Percentiles rank a stretch among this genome's conserved stretches.
Conservation (phyloP, 2,113 vertebrate genomes). For the Cyanoliseus patagonus region DNA sequence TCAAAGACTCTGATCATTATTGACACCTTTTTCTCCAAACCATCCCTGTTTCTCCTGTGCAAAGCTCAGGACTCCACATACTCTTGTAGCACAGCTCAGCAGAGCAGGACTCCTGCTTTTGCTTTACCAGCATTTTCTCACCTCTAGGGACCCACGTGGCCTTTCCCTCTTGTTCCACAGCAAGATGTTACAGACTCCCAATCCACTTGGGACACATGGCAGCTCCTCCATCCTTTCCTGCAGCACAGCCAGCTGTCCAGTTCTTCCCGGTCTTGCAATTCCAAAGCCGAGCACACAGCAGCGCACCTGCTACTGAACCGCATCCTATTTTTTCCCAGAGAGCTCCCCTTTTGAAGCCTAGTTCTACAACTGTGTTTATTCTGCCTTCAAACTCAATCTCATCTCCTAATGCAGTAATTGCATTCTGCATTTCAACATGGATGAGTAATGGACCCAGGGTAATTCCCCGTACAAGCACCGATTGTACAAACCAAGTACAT, state of each 20-base stretch:
- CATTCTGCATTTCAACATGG: background rate
- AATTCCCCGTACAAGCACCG: background rate
- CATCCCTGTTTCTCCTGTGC: background rate
- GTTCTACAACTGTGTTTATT: background rate
- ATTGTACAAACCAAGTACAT: background rate
- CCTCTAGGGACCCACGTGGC: accelerated
- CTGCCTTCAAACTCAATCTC: background rate
- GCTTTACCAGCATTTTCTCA: background rate
- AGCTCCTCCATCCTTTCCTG: background rate
- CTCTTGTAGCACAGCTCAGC: background rate
- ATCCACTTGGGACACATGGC: accelerated
- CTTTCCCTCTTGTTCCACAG: background rate
- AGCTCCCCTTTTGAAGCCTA: background rate
- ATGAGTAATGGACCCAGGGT: conserved; percentile 4
- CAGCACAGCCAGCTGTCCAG: background rate
- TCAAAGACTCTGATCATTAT: background rate
- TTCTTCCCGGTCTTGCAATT: background rate
- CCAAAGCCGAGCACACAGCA: background rate
- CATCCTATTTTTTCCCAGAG: background rate
- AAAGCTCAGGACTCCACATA: background rate
- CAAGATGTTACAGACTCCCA: accelerated
- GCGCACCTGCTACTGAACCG: background rate
- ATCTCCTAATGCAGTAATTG: background rate
- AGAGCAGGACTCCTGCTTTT: background rate
- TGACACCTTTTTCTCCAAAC: background rate